Evolutionary conservation across 2,113 vertebrate genomes (phyloP).

Genomic region (Merops nubicus): DNA sequence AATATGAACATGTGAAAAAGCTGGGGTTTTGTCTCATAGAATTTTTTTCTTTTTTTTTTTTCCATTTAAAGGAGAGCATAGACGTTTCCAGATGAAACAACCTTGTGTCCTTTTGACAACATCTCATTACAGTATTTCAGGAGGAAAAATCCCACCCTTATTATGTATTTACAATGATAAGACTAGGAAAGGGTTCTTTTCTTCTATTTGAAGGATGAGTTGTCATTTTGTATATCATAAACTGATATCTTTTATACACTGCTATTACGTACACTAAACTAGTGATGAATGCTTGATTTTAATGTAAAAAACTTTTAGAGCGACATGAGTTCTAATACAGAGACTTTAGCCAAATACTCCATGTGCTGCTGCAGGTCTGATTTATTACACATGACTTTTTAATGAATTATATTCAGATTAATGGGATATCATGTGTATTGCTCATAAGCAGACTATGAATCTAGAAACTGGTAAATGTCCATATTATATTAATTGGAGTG

Average conservation of each 20-base stretch:
- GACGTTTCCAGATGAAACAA: neutral
- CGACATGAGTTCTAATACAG: neutral
- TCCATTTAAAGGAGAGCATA: neutral
- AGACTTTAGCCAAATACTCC: neutral
- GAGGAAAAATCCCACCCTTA: neutral
- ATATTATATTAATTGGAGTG: neutral
- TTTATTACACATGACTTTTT: neutral
- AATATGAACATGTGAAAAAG: neutral
- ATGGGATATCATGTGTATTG: neutral
- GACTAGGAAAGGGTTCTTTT: neutral
- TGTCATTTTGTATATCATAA: neutral
- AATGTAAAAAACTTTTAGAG: neutral
- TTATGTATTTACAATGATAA: neutral
- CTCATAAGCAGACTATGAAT: neutral
- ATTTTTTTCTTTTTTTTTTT: too few species aligned
- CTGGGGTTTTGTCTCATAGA: fast-evolving
- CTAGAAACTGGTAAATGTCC: neutral
- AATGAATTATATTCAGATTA: neutral
- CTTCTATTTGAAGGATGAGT: neutral
- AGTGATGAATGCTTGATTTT: neutral
- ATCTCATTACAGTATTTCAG: neutral
- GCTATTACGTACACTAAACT: neutral
- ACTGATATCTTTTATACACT: neutral
- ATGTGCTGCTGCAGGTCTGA: neutral
- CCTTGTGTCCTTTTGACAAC: neutral